Evolutionary conservation across 2,797 vertebrate genomes (phyloP), one percentile per base, ranked within the genome.

Genomic region (Manis javanica): DNA sequence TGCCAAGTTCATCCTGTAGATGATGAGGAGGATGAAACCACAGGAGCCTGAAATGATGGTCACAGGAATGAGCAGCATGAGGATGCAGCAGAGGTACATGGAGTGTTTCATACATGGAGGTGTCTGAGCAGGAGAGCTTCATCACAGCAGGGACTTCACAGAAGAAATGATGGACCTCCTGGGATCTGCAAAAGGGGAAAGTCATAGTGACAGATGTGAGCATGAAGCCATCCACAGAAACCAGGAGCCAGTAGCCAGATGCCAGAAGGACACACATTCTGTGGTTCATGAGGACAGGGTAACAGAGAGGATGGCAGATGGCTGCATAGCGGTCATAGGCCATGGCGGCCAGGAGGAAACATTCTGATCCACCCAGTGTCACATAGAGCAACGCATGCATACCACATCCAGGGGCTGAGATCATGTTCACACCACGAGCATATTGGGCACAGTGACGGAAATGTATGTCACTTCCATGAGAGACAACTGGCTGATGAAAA

Each of bases 371-470:
- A 31, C 0, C 92, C 13, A 97, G 8, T 16, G 88, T 95, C 84
- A 96, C 0, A 39, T 39, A 97, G 7, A 97, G 85, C 23, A 98
- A 98, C 64, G 97, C 89, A 42, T 98, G 97, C 0, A 85, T 63
- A 23, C 95, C 96, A 82, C 97, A 97, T 57, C 75, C 86, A 51
- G 51, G 23, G 19, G 75, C 53, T 63, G 96, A 97, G 74, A 97
- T 95, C 16, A 37, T 69, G 21, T 94, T 95, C 8, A 55, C 34
- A 0, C 82, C 18, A 88, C 8, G n/a, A 97, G 96, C 91, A 97
- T 96, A 87, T 96, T 98, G n/a, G 97, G 97, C 37, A 97, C 94
- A 5, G 97, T 98, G 39, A 97, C 95, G 29, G 91, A 97, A 59
- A 96, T 94, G 86, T 93, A 97, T 69, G 88, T 93, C 49, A 96